Conservation (phyloP, 2,113 vertebrate genomes). For the Leiothrix lutea region DNA sequence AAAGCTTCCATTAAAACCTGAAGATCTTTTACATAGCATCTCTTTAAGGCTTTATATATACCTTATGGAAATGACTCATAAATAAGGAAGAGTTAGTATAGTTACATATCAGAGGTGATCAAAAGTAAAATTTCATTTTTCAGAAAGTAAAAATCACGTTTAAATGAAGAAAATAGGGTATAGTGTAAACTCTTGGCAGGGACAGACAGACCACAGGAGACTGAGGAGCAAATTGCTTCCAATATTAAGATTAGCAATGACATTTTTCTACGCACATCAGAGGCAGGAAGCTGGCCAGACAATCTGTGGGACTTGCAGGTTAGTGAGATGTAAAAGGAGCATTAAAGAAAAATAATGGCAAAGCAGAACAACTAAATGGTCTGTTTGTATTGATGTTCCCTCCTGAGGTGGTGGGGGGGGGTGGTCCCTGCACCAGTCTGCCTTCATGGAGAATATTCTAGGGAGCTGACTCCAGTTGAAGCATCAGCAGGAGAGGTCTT, state of each 20-base stretch:
- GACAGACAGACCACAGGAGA: not conserved
- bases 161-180: not conserved
- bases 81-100: not conserved
- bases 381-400: not conserved
- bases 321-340: not conserved
- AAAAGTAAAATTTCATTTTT: not conserved
- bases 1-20: not conserved
- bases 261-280: not conserved
- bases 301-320: not conserved
- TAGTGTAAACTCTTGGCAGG: not conserved
- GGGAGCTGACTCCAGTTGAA: not conserved
- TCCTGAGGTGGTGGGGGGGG: not conserved
- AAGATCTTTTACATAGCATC: not conserved
- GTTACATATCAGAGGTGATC: not conserved
- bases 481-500: not conserved
- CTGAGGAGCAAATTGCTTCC: not conserved
- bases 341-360: not conserved
- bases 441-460: not conserved
- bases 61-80: not conserved
- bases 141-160: not conserved
- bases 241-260: not conserved
- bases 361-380: not conserved
- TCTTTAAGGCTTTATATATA: not conserved
- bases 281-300: not conserved
- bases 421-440: not conserved